These are phyloP conservation scores for Drosophila orena DNA, from an alignment of 1,140 invertebrate genomes.

Conservation along the genomic window DNA sequence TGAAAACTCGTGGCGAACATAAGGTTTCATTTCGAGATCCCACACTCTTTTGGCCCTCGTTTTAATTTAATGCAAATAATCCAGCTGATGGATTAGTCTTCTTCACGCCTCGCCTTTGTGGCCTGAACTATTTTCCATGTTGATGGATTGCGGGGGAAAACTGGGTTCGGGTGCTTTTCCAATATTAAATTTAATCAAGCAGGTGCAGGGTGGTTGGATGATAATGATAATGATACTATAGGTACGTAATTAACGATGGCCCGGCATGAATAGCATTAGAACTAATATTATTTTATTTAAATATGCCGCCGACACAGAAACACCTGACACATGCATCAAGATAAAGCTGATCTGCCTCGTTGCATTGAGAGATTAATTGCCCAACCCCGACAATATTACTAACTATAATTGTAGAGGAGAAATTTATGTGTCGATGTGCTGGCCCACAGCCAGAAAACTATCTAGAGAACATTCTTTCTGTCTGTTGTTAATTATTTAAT, in stretches of 20 bases:
- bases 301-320: slow-evolving; percentile 10
- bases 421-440: slow-evolving; percentile 35
- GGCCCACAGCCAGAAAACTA: slow-evolving; percentile 36
- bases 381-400: slow-evolving; percentile 29
- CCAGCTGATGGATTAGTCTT: slow-evolving; percentile 68
- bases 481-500: slow-evolving; percentile 47
- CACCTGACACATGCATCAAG: slow-evolving; percentile 42
- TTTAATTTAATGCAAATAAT: slow-evolving; percentile 64
- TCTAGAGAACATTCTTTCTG: slow-evolving; percentile 14
- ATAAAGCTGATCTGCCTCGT: slow-evolving; percentile 32
- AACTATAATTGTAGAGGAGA: slow-evolving; percentile 25
- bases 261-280: slow-evolving; percentile 24
- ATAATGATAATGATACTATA: slow-evolving; percentile 27
- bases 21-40: slow-evolving; percentile 67
- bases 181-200: slow-evolving; percentile 5
- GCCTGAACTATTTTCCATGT: slow-evolving; percentile 48
- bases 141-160: slow-evolving; percentile 64
- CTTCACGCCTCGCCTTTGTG: slow-evolving; percentile 36
- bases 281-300: slow-evolving; percentile 32
- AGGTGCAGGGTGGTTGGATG: slow-evolving; percentile 17
- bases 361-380: slow-evolving; percentile 36
- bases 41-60: slow-evolving; percentile 6
- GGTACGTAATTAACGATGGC: slow-evolving; percentile 29
- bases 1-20: slow-evolving; percentile 64
- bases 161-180: slow-evolving; percentile 22